phyloP scores from a whole-genome alignment of 53 echinoderm and acorn worm genomes.

The Luidia sarsii region DNA sequence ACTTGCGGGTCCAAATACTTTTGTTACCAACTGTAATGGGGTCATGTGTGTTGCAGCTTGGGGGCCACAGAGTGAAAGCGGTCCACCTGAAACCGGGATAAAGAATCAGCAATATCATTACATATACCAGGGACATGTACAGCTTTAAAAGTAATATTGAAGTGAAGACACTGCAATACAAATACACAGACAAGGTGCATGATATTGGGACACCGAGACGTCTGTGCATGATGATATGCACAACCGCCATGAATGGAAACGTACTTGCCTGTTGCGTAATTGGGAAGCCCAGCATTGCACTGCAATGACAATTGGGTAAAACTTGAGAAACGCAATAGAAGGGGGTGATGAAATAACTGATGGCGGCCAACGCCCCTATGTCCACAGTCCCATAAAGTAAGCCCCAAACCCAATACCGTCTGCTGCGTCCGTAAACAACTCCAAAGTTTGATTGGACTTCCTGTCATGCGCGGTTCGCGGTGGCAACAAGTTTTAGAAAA shows the following conservation, averaged over 20 bases:
- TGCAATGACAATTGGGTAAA: slow-evolving; percentile 51
- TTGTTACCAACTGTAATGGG: too few relatives aligned
- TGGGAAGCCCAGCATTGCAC: slow-evolving; percentile 30
- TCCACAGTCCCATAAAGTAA: slow-evolving; percentile 10
- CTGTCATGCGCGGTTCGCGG: too few relatives aligned
- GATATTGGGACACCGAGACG: slow-evolving; percentile 35
- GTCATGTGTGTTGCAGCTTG: slow-evolving; percentile 5
- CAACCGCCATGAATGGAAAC: slow-evolving; percentile 50
- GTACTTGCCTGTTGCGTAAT: slow-evolving; percentile 15
- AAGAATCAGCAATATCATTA: too few relatives aligned
- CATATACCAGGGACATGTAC: too few relatives aligned
- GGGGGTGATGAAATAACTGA: background rate
- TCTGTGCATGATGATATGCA: slow-evolving; percentile 49
- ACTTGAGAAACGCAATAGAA: slow-evolving; percentile 53
- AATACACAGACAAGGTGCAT: slow-evolving; percentile 34
- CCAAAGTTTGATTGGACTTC: background rate
- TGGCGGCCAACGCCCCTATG: slow-evolving; percentile 1
- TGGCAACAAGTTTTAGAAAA: too few relatives aligned
- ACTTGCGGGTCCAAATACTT: too few relatives aligned
- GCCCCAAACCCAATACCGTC: slow-evolving; percentile 13
- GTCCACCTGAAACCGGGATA: slow-evolving; percentile 12
- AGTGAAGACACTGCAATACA: slow-evolving; percentile 25
- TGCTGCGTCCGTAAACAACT: slow-evolving; percentile 23
- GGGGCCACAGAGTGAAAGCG: background rate
- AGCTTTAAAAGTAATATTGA: slow-evolving; percentile 28